phyloP scores from a whole-genome alignment of 2,797 vertebrate species.

The Vespertilio murinus region DNA sequence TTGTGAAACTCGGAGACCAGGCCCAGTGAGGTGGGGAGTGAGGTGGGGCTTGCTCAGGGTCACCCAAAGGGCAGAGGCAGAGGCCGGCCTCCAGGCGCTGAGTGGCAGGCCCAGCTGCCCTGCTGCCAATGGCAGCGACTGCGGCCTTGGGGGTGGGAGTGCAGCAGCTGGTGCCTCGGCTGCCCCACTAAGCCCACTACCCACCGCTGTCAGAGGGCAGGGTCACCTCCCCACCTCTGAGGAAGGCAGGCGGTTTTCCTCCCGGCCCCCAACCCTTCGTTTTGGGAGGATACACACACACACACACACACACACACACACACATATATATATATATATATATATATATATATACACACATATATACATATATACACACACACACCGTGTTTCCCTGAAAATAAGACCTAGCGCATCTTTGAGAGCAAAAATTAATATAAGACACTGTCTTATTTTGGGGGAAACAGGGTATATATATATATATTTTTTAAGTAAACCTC shows the following conservation, averaged over 20 bases:
- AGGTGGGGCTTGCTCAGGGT: constrained; percentile 21
- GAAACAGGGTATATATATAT: too few relatives aligned
- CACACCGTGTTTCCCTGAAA: too few relatives aligned
- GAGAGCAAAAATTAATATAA: too few relatives aligned
- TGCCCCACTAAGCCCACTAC: not conserved
- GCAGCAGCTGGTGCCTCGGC: not conserved
- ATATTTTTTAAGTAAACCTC: too few relatives aligned
- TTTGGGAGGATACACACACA: too few relatives aligned
- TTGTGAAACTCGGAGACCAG: not conserved
- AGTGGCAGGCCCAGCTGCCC: constrained; percentile 69
- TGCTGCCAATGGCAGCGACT: constrained; percentile 44
- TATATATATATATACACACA: too few relatives aligned
- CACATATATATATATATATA: too few relatives aligned
- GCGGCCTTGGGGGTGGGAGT: not conserved
- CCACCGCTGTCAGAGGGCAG: not conserved
- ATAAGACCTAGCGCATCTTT: too few relatives aligned
- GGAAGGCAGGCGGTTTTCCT: not conserved
- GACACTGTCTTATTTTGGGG: too few relatives aligned
- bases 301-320: too few relatives aligned
- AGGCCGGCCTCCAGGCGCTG: not conserved
- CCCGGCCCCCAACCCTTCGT: not conserved
- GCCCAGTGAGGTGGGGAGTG: not conserved
- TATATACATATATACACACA: too few relatives aligned
- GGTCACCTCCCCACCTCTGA: not conserved
- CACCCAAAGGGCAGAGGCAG: constrained; percentile 60